phyloP scores from a whole-genome alignment of 2,797 vertebrate species.

The Aselliscus stoliczkanus region DNA sequence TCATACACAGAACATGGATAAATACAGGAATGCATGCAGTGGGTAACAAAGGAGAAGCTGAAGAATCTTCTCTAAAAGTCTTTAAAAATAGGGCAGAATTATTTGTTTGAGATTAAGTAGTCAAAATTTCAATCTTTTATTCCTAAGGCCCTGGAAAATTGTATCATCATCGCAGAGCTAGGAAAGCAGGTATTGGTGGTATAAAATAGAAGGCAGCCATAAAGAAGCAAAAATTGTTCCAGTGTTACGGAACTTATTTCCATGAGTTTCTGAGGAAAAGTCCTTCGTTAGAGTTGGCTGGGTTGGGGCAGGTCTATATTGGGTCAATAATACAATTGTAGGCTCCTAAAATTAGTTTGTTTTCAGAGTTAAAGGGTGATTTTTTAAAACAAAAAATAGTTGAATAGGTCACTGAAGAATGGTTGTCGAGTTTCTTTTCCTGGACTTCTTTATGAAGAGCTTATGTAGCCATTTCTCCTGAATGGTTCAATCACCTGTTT shows the following conservation, averaged over 20 bases:
- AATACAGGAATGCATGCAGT: not conserved
- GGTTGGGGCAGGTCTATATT: not conserved
- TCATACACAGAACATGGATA: not conserved
- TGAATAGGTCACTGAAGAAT: not conserved
- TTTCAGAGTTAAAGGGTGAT: constrained; percentile 8
- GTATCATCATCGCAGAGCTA: not conserved
- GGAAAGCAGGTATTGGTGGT: not conserved
- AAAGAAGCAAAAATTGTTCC: not conserved
- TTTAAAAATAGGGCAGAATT: not conserved
- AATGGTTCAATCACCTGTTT: not conserved
- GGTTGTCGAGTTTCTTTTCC: not conserved
- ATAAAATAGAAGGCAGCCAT: not conserved
- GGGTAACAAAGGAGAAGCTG: not conserved
- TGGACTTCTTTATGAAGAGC: not conserved
- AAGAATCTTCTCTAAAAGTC: not conserved
- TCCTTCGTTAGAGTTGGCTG: not conserved
- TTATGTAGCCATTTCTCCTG: not conserved
- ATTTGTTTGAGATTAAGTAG: not conserved
- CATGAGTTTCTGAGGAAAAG: not conserved
- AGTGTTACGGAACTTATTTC: not conserved
- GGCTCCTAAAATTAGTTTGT: not conserved
- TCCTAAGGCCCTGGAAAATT: not conserved
- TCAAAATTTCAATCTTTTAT: not conserved
- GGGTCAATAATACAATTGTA: constrained; percentile 1
- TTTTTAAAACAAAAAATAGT: not conserved